Percentiles rank a stretch among this genome's conserved stretches.
Conservation (phyloP, 2,888 invertebrate species). For the Mythimna vitellina region DNA sequence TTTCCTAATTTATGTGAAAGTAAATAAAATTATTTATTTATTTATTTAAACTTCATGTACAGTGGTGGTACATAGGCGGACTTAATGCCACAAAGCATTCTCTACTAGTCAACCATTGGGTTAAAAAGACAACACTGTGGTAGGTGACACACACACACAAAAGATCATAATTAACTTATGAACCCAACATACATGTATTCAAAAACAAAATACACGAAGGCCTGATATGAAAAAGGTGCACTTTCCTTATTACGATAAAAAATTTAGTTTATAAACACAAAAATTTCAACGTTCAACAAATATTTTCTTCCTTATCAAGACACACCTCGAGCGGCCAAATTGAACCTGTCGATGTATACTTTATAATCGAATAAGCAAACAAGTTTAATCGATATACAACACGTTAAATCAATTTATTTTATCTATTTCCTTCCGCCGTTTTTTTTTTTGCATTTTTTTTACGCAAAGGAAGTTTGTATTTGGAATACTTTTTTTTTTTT, state of each 20-base stretch:
- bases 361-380: conserved; percentile 36
- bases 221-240: not conserved
- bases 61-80: too few relatives aligned
- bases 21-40: too few relatives aligned
- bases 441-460: conserved; percentile 32
- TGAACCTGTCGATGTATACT: conserved; percentile 30
- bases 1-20: not conserved
- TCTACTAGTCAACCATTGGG: too few relatives aligned
- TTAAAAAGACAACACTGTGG: too few relatives aligned
- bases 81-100: too few relatives aligned
- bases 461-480: conserved; percentile 28
- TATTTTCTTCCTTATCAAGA: conserved; percentile 39
- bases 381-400: conserved; percentile 35
- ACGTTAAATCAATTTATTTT: conserved; percentile 45
- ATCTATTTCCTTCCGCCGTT: conserved; percentile 59
- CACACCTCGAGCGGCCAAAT: conserved; percentile 44
- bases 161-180: too few relatives aligned
- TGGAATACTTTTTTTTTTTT: conserved; percentile 29
- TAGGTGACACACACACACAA: too few relatives aligned
- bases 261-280: conserved; percentile 11
- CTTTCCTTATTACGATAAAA: not conserved
- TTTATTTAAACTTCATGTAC: too few relatives aligned
- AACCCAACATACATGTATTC: too few relatives aligned
- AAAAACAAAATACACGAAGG: too few relatives aligned
- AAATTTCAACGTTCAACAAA: conserved; percentile 7